Evolutionary conservation across 2,888 invertebrate species (phyloP), one percentile per base, ranked within the genome.

Genomic region (Diarsia brunnea): DNA sequence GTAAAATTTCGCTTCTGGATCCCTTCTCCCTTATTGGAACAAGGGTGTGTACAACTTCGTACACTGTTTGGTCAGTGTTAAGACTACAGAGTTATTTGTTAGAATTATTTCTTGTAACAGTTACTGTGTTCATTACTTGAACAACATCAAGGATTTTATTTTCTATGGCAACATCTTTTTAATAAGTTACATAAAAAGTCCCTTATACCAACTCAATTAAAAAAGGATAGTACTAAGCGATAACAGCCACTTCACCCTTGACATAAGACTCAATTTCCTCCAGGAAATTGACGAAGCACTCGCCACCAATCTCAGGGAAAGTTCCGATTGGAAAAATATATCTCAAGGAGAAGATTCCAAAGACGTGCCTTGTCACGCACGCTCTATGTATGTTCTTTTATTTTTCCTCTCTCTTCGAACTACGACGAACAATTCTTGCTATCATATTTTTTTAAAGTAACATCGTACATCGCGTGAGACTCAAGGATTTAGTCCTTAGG

Each of bases 231-330:
- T 38, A 31, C 2, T 27, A 64, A 64, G 24, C 11, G 63, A 63
- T 67, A 75, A 68, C 65, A 70, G 66, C n/a, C 71, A 51, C 38
- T 84, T 69, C 68, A 68, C 55, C 63, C 69, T 68, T 75, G 82
- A 85, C 83, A 83, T 73, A 78, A 72, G 78, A 85, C 84, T 87
- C 87, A 84, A 91, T 92, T 92, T 91, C 89, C 92, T 88, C 31
- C 47, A 90, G 90, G 91, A 91, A 91, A 91, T 92, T 89, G 90
- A 90, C 79, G 76, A 73, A 87, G 85, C 77, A 82, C 76, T 87
- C 84, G 74, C 86, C 72, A 84, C 73, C 78, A 81, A 86, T 87
- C 85, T 82, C 63, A 67, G 76, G 75, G 81, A 85, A 84, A 88
- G 87, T 87, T 86, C 75, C 84, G 77, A 84, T 83, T 78, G 80